A percentile compares a stretch with the other conserved stretches of the same genome.
phyloP scores from a whole-genome alignment of 2,888 invertebrate species.

The Disparrhopalites patrizii region DNA sequence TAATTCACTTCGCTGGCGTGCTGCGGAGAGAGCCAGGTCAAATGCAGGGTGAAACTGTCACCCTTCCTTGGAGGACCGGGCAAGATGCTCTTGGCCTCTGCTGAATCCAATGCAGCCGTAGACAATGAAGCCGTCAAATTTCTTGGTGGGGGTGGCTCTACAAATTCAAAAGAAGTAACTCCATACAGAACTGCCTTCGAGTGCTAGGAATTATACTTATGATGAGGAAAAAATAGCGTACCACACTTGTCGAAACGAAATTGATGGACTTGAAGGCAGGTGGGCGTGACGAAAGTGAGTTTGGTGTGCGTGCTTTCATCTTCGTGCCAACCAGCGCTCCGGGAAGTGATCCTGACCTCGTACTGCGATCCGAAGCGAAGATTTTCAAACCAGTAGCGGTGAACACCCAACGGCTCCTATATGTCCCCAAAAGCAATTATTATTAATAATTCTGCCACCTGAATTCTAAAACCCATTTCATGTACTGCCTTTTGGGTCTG shows the following conservation, averaged over 20 bases:
- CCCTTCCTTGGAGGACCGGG: not conserved
- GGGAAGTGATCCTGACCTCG: slow-evolving; percentile 38
- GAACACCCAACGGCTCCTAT: slow-evolving; percentile 40
- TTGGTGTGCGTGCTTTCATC: slow-evolving; percentile 35
- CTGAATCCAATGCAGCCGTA: not conserved
- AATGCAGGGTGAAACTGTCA: slow-evolving; percentile 8
- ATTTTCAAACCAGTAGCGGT: slow-evolving; percentile 40
- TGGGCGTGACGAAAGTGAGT: slow-evolving; percentile 39
- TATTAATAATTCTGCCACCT: too few species aligned
- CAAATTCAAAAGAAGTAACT: not conserved
- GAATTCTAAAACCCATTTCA: too few species aligned
- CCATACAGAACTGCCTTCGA: too few species aligned
- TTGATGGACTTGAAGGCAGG: slow-evolving; percentile 41
- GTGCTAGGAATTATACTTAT: not conserved
- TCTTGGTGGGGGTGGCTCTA: slow-evolving; percentile 36
- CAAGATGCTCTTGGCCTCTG: not conserved
- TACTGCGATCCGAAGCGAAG: slow-evolving; percentile 38
- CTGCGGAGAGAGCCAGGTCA: slow-evolving; percentile 40
- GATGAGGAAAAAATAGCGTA: slow-evolving; percentile 24
- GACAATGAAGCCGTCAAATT: slow-evolving; percentile 19
- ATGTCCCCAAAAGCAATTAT: too few species aligned
- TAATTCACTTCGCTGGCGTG: slow-evolving; percentile 32
- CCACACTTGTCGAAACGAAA: slow-evolving; percentile 45
- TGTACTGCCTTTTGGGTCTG: too few species aligned
- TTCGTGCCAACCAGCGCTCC: slow-evolving; percentile 35